Conservation (phyloP, 2,797 vertebrate species). For the Amblyopsis hoosieri region DNA sequence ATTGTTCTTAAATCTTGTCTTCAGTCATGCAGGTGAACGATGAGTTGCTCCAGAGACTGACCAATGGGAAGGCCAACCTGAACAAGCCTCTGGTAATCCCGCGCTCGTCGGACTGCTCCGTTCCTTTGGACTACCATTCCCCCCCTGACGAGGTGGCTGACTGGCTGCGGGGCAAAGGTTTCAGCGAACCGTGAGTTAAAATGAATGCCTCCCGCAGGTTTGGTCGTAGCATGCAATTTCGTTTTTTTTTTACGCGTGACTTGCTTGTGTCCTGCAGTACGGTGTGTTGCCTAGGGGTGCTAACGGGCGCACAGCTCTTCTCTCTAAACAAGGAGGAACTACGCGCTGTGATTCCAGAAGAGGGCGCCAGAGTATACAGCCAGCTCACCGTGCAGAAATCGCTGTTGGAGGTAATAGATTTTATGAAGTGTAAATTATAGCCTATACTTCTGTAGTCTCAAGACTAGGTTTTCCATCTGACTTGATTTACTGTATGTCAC, state of each 20-base stretch:
- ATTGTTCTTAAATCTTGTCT: conserved; percentile 6
- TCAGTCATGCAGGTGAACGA: conserved; percentile 82
- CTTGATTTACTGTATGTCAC: too few relatives aligned
- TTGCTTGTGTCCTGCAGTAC: conserved; percentile 68
- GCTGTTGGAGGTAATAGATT: conserved; percentile 75
- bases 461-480: too few relatives aligned
- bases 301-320: conserved; percentile 85
- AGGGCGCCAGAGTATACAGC: conserved; percentile 88
- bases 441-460: too few relatives aligned
- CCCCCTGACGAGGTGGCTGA: conserved; percentile 76
- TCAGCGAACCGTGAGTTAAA: conserved; percentile 82
- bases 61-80: conserved; percentile 74
- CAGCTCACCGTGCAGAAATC: conserved; percentile 86
- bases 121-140: conserved; percentile 76
- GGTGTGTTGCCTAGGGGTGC: conserved; percentile 79
- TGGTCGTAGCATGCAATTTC: too few relatives aligned
- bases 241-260: neutral
- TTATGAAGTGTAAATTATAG: neutral
- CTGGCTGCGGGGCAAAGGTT: conserved; percentile 88
- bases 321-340: conserved; percentile 84
- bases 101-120: conserved; percentile 66
- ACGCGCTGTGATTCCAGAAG: conserved; percentile 80
- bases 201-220: neutral
- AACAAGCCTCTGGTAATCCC: conserved; percentile 77
- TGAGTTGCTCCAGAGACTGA: conserved; percentile 84